These are phyloP conservation scores for Spatulosminthurus flaviceps DNA, from an alignment of 2,888 invertebrate species.

Conservation along the genomic window DNA sequence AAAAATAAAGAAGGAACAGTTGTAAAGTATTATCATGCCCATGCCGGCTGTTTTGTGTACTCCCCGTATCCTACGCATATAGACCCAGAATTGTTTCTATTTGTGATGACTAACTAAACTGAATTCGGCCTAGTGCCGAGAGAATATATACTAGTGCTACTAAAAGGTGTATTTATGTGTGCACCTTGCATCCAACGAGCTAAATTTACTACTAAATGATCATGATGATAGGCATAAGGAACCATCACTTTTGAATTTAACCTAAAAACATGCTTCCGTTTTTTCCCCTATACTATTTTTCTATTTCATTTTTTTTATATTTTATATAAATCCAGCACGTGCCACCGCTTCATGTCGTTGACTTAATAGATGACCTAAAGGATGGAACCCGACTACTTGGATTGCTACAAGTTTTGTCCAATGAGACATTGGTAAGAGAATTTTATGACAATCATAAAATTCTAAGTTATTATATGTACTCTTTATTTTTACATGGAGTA, in stretches of 20 bases:
- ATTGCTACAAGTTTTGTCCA: constrained; percentile 91
- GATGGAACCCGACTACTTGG: constrained; percentile 94
- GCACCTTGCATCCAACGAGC: not conserved
- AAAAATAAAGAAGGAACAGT: constrained; percentile 30
- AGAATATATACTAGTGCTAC: too few species aligned
- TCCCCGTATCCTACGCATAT: not conserved
- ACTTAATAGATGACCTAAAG: constrained; percentile 93
- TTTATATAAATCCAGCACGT: constrained; percentile 80
- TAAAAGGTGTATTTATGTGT: constrained; percentile 10
- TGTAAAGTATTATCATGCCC: constrained; percentile 18
- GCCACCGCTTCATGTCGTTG: constrained; percentile 91
- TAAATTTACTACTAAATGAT: constrained; percentile 4
- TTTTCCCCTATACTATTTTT: too few species aligned
- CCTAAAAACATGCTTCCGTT: constrained; percentile 28
- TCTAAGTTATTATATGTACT: too few species aligned
- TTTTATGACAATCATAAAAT: not conserved
- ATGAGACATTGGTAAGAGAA: constrained; percentile 83
- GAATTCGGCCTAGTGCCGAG: not conserved
- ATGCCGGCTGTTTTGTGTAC: not conserved
- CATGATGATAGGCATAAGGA: constrained; percentile 10
- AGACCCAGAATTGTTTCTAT: not conserved
- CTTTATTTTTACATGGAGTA: too few species aligned
- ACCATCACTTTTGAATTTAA: constrained; percentile 27
- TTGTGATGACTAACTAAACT: not conserved
- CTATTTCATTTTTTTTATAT: constrained; percentile 64